These are phyloP conservation scores for Perithous albicinctus DNA, from an alignment of 2,888 invertebrate genomes.

Conservation along the genomic window DNA sequence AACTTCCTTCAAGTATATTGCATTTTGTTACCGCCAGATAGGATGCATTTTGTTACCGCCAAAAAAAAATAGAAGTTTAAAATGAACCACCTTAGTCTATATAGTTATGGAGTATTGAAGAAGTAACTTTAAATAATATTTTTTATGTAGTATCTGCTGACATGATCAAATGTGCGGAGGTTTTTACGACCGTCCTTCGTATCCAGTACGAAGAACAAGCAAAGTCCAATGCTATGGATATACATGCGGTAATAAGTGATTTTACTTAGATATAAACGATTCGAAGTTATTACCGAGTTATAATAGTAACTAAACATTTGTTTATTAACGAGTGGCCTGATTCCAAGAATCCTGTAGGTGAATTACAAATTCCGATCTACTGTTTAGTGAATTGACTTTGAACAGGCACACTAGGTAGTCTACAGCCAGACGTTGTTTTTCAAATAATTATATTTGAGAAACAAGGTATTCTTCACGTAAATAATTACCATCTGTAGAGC, in stretches of 20 bases:
- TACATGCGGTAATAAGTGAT: slow-evolving; percentile 4
- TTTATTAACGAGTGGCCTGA: no score
- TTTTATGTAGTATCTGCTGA: slow-evolving; percentile 9
- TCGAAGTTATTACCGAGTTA: no score
- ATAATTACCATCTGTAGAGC: background rate
- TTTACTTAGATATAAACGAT: no score
- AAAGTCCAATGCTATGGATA: background rate
- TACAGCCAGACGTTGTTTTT: no score
- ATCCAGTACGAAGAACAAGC: slow-evolving; percentile 14
- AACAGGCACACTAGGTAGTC: no score
- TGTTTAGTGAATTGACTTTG: no score
- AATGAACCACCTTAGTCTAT: background rate
- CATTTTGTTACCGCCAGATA: background rate
- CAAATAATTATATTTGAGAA: background rate
- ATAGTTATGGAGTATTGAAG: background rate
- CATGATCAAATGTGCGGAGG: background rate
- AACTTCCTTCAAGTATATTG: background rate
- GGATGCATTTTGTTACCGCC: no score
- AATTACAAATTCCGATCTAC: no score
- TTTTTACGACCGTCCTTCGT: background rate
- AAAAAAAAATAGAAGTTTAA: background rate
- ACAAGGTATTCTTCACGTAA: background rate
- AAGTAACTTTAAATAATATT: background rate
- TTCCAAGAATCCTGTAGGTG: no score
- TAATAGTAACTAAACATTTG: no score